Conservation (phyloP, 1,140 invertebrate species). For the Anastrepha ludens region DNA sequence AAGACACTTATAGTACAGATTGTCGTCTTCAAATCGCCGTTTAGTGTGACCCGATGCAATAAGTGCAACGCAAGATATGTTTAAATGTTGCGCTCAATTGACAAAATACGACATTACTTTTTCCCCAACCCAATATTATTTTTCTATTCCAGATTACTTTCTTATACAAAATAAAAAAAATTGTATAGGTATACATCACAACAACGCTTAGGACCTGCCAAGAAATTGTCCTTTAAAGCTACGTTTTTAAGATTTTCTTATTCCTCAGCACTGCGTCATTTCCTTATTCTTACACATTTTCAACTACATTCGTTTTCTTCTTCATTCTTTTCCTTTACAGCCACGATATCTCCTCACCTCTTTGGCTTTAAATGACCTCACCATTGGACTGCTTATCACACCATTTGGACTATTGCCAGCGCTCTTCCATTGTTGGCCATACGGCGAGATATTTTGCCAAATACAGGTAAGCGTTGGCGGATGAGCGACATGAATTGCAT, state of each 20-base stretch:
- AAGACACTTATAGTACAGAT: no score
- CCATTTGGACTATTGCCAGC: conserved; percentile 87
- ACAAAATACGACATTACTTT: no score
- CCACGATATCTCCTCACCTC: conserved; percentile 89
- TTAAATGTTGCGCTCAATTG: no score
- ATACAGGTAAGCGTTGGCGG: conserved; percentile 82
- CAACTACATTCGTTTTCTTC: neutral
- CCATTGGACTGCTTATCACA: conserved; percentile 87
- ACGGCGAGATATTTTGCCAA: conserved; percentile 90
- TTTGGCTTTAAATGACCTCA: conserved; percentile 87
- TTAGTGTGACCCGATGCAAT: no score
- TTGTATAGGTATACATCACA: no score
- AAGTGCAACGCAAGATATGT: no score
- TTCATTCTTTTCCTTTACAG: conserved; percentile 76
- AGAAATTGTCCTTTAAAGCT: no score
- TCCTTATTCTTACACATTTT: neutral
- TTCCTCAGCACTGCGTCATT: neutral
- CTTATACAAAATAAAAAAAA: no score
- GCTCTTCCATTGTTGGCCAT: conserved; percentile 90
- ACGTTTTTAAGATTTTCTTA: neutral
- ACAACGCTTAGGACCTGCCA: no score
- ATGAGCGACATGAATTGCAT: neutral
- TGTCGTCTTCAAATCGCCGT: no score
- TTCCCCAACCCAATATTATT: no score
- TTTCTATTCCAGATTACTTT: no score